phyloP scores from a whole-genome alignment of 2,113 vertebrate genomes.

The Glareola pratincola region DNA sequence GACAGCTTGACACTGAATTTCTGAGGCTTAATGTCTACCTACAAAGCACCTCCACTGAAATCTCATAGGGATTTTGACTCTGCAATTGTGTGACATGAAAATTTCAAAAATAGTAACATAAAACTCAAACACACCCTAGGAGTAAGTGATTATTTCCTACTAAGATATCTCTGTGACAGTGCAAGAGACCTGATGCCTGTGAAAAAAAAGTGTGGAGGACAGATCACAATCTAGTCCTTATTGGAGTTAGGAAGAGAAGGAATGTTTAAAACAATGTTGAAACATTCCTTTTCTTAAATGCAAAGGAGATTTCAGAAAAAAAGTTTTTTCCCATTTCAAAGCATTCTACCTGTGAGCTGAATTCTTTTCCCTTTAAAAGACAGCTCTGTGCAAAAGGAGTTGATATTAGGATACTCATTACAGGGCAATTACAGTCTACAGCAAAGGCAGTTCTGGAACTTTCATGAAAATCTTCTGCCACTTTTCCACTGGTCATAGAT shows the following conservation, averaged over 20 bases:
- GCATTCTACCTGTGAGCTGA: neutral
- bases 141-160: neutral
- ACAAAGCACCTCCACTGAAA: neutral
- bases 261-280: neutral
- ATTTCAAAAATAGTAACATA: neutral
- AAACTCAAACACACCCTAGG: neutral
- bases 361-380: neutral
- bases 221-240: neutral
- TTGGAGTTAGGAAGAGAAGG: neutral
- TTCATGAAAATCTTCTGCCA: constrained; percentile 42
- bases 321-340: neutral
- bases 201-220: neutral
- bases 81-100: neutral
- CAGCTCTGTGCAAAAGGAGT: neutral
- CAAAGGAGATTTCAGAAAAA: neutral
- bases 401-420: neutral
- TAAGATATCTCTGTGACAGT: neutral
- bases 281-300: neutral
- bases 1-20: neutral
- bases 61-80: neutral
- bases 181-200: neutral
- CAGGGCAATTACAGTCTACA: neutral
- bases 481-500: constrained; percentile 47
- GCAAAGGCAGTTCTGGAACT: constrained; percentile 27
- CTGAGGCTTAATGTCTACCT: neutral